Percentiles rank a stretch among this genome's conserved stretches.
phyloP scores from a whole-genome alignment of 2,888 invertebrate species.

The Iphiclides podalirius region DNA sequence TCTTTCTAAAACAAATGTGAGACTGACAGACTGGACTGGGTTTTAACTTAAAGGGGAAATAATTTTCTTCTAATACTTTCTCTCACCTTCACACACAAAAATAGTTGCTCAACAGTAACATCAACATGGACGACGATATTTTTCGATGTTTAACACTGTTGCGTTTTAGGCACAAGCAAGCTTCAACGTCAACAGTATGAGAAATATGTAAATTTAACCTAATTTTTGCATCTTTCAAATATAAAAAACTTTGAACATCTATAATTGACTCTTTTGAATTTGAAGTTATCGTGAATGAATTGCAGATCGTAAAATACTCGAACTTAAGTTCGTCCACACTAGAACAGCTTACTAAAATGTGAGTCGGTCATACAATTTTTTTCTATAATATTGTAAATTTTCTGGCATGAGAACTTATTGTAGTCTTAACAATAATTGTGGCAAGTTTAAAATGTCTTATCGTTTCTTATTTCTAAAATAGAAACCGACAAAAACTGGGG shows the following conservation, averaged over 20 bases:
- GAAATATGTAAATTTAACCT: no score
- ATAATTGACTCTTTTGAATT: conserved; percentile 74
- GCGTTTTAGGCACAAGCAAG: conserved; percentile 59
- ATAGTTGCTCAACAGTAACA: conserved; percentile 22
- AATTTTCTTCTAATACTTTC: no score
- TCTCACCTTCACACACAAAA: neutral
- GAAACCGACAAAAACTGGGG: conserved; percentile 17
- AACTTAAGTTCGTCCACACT: conserved; percentile 19
- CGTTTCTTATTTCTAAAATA: neutral
- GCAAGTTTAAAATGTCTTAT: neutral
- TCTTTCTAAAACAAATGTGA: conserved; percentile 28
- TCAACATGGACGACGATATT: conserved; percentile 48
- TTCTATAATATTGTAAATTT: neutral
- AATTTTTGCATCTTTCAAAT: conserved; percentile 26
- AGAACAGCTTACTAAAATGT: neutral
- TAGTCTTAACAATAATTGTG: neutral
- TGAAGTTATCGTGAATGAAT: conserved; percentile 39
- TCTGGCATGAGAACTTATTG: neutral
- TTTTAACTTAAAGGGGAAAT: conserved; percentile 2
- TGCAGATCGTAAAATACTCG: conserved; percentile 40
- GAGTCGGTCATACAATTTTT: conserved; percentile 25
- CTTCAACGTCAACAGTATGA: conserved; percentile 42
- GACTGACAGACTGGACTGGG: conserved; percentile 21
- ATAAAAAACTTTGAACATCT: conserved; percentile 61
- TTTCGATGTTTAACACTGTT: conserved; percentile 36